Conservation (phyloP, 1,140 invertebrate species). For the Eciton burchellii region DNA sequence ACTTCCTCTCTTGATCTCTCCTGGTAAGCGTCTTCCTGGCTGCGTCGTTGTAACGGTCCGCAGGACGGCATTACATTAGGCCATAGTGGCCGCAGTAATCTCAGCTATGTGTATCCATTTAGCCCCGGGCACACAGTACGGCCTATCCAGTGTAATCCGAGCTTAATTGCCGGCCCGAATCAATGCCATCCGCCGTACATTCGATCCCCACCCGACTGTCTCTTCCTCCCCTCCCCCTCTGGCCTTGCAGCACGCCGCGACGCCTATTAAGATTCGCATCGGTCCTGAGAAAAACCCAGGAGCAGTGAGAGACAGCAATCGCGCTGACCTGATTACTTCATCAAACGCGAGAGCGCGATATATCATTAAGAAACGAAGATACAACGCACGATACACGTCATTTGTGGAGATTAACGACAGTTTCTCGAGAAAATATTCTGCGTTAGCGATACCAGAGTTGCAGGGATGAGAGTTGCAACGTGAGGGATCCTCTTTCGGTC, state of each 20-base stretch:
- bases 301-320: neutral
- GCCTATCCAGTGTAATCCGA: slow-evolving; percentile 81
- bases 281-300: neutral
- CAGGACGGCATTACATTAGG: slow-evolving; percentile 79
- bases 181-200: slow-evolving; percentile 76
- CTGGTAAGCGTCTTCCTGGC: slow-evolving; percentile 75
- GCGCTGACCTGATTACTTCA: neutral
- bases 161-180: slow-evolving; percentile 82
- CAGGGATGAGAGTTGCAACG: slow-evolving; percentile 12
- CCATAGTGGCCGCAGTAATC: slow-evolving; percentile 81
- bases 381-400: no score
- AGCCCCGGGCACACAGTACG: slow-evolving; percentile 76
- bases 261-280: slow-evolving; percentile 12
- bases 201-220: slow-evolving; percentile 42
- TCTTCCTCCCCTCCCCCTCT: slow-evolving; percentile 30
- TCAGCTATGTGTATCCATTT: slow-evolving; percentile 84
- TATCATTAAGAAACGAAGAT: no score
- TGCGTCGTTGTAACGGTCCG: slow-evolving; percentile 75
- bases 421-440: no score
- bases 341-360: no score
- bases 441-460: neutral
- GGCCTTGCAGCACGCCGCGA: slow-evolving; percentile 67
- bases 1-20: slow-evolving; percentile 57
- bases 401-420: no score
- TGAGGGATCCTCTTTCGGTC: neutral